A percentile compares a stretch with the other conserved stretches of the same genome.
Conservation (phyloP, 2,113 vertebrate genomes). For the Dasyornis broadbenti region DNA sequence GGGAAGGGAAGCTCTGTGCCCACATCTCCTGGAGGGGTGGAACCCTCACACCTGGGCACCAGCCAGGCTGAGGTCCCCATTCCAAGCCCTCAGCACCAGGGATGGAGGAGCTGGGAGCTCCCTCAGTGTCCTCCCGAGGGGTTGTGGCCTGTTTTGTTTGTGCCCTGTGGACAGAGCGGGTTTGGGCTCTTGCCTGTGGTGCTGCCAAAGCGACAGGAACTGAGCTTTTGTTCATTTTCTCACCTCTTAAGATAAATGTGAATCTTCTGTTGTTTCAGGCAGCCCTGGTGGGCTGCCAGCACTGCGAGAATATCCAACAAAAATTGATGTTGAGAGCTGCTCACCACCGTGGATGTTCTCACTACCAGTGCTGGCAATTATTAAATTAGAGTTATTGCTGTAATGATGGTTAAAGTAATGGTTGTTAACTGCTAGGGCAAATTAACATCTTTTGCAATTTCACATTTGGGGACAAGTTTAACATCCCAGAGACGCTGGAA, state of each 20-base stretch:
- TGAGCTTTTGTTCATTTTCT: background rate
- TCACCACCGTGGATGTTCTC: background rate
- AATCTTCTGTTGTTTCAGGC: background rate
- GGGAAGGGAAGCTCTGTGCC: background rate
- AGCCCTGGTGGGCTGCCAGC: background rate
- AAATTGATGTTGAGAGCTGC: background rate
- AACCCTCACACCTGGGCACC: fast-evolving
- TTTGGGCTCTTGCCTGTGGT: background rate
- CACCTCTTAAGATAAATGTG: background rate
- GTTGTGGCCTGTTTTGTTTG: fast-evolving
- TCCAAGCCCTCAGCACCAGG: fast-evolving
- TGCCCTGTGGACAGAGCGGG: fast-evolving
- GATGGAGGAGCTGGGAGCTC: background rate
- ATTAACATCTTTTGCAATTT: background rate
- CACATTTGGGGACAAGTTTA: background rate
- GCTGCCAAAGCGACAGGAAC: background rate
- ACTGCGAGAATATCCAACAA: background rate
- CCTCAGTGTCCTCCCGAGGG: fast-evolving
- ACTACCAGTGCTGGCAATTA: background rate
- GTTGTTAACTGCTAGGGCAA: background rate
- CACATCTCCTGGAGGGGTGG: background rate
- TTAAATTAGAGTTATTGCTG: background rate
- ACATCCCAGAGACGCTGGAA: background rate
- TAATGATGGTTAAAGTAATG: background rate
- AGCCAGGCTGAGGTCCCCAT: fast-evolving